Base-by-base conservation (phyloP, 2,888 invertebrate species). In the Lapara coniferarum region DNA sequence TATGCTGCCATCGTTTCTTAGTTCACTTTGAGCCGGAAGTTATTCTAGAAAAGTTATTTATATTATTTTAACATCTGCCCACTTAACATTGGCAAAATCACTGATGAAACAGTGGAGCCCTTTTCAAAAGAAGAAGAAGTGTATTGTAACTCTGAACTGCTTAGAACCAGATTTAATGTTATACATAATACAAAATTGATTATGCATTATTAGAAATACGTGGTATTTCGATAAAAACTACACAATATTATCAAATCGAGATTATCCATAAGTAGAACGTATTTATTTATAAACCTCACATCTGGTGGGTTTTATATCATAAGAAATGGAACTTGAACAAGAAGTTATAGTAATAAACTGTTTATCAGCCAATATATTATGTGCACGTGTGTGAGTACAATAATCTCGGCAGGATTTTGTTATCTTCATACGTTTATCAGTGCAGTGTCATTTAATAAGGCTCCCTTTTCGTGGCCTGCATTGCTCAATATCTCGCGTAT, bases 401-500 rank as follows among this genome's bases (percentile, higher is more conserved):
- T 19, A 58, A 46, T 16, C 10, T 12, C 10, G 6, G 16, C n/a
- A 10, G 16, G 13, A 46, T 46, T 63, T 46, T 10, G 10, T 46
- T 59, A 59, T 46, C 16, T 19, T 19, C 5, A 46, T 7, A 13
- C 5, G 13, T 63, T 49, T 25, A 19, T 63, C 46, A 2, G 19
- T 49, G 7, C 49, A 63, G 13, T 44, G 58, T 63, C 13, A 13
- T 19, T 19, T 16, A 16, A 63, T 19, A 49, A 19, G 63, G 16
- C 46, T 14, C 13, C 13, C 8, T 44, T 46, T 49, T 16, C 19
- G 63, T 63, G 46, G 8, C 59, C 12, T 46, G 59, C 16, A 46
- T 59, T 59, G 0, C n/a, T 46, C 49, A 49, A 49, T 63, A 46
- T 63, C 63, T 63, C 19, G 49, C 49, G 49, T 63, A 63, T 63